Conservation (phyloP, 1,140 invertebrate species). For the Trichonephila clavata region DNA sequence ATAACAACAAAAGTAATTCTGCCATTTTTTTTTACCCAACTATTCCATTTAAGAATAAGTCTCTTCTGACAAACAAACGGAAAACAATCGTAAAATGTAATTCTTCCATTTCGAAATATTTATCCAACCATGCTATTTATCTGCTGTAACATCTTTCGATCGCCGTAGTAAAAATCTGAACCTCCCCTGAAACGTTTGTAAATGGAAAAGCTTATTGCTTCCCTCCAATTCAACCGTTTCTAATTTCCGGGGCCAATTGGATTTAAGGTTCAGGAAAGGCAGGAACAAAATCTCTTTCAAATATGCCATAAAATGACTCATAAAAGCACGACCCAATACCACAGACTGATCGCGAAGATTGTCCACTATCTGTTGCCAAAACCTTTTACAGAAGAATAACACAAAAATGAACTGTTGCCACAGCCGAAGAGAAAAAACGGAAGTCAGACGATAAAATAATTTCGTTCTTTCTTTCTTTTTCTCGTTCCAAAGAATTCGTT, state of each 20-base stretch:
- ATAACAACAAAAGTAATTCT: too few species aligned
- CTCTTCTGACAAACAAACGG: not conserved
- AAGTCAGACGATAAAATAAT: not conserved
- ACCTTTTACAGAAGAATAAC: not conserved
- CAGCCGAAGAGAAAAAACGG: not conserved
- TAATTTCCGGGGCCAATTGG: slow-evolving; percentile 40
- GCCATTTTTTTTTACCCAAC: too few species aligned
- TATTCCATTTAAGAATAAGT: not conserved
- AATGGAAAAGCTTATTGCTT: slow-evolving; percentile 64
- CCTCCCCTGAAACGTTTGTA: not conserved
- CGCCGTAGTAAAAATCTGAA: not conserved
- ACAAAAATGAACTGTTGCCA: not conserved
- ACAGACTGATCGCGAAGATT: not conserved
- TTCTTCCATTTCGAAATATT: slow-evolving; percentile 6
- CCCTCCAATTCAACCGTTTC: not conserved
- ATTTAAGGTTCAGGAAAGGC: not conserved
- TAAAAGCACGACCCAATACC: not conserved
- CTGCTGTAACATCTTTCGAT: not conserved
- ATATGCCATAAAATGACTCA: slow-evolving; percentile 33
- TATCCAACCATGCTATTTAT: slow-evolving; percentile 13
- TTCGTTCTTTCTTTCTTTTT: not conserved
- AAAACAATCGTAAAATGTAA: slow-evolving; percentile 4
- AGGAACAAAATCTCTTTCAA: slow-evolving; percentile 7
- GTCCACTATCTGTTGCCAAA: not conserved
- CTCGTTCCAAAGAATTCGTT: slow-evolving; percentile 1